phyloP scores from a whole-genome alignment of 1,140 invertebrate species.

The Drosophila cardini region DNA sequence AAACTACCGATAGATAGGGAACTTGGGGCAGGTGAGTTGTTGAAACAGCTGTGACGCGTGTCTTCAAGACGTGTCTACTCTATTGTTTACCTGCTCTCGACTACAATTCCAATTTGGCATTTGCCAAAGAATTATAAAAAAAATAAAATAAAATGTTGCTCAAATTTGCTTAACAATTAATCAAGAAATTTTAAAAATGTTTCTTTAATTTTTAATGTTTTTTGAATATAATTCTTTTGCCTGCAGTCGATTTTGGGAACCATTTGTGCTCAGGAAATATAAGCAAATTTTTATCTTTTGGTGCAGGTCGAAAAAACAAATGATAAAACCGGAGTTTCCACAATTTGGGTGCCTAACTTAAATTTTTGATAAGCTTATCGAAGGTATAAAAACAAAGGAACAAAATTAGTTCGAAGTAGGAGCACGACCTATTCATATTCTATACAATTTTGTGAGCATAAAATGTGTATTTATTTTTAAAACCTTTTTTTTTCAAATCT shows the following conservation, averaged over 20 bases:
- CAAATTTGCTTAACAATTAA: too few species aligned
- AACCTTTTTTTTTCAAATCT: too few species aligned
- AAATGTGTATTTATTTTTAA: too few species aligned
- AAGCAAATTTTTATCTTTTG: neutral
- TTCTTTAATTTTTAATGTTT: too few species aligned
- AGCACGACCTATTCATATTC: too few species aligned
- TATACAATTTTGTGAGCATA: too few species aligned
- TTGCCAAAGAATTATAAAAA: neutral
- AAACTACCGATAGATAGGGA: neutral
- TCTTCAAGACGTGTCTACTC: slow-evolving; percentile 5
- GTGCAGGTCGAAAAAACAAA: neutral
- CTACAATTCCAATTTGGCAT: neutral
- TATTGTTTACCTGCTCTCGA: neutral
- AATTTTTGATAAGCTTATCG: neutral
- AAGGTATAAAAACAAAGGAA: neutral
- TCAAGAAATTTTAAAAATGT: too few species aligned
- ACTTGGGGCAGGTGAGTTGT: slow-evolving; percentile 3
- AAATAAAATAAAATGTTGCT: neutral
- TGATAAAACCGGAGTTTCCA: neutral
- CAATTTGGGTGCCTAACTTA: neutral
- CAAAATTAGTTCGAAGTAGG: too few species aligned
- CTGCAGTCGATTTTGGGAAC: too few species aligned
- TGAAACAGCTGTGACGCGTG: slow-evolving; percentile 10
- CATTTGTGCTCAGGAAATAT: neutral
- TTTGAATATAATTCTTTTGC: too few species aligned